Evolutionary conservation across 1,140 invertebrate species (phyloP).

Genomic region (Carposina sasakii): DNA sequence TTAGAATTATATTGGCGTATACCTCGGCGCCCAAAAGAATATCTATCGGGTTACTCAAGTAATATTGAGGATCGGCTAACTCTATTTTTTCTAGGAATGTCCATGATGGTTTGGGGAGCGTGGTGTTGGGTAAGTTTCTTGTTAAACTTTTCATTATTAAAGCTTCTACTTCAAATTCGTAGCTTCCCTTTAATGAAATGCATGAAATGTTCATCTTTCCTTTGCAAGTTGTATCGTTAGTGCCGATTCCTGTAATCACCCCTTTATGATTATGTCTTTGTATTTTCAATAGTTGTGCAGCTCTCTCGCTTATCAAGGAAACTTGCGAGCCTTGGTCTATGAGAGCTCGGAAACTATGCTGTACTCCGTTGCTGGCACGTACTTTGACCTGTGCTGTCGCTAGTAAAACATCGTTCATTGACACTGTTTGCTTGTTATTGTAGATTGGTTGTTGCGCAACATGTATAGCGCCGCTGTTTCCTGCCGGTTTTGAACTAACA

Average conservation of each 20-base stretch:
- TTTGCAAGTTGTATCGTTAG: not conserved
- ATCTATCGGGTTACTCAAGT: not conserved
- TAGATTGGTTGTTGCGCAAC: not conserved
- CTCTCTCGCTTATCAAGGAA: constrained; percentile 1
- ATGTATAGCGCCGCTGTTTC: not conserved
- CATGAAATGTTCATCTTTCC: not conserved
- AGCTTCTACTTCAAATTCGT: not conserved
- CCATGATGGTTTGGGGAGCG: constrained; percentile 3
- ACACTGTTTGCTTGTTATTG: not conserved
- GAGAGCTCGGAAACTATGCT: not conserved
- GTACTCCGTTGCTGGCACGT: not conserved
- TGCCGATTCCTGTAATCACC: not conserved
- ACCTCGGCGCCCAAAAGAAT: constrained; percentile 2
- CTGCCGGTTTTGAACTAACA: too few relatives aligned
- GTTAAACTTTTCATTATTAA: constrained; percentile 4
- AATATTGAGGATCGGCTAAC: constrained; percentile 7
- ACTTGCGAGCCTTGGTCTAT: constrained; percentile 13
- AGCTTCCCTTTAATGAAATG: not conserved
- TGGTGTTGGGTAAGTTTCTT: constrained; percentile 4
- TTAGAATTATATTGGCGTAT: constrained; percentile 2
- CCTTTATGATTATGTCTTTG: not conserved
- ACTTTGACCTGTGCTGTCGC: not conserved
- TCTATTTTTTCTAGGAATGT: not conserved
- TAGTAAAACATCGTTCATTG: not conserved
- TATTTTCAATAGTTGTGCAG: constrained; percentile 1